Base-by-base conservation (phyloP, 2,797 vertebrate genomes). In the Argentina silus region DNA sequence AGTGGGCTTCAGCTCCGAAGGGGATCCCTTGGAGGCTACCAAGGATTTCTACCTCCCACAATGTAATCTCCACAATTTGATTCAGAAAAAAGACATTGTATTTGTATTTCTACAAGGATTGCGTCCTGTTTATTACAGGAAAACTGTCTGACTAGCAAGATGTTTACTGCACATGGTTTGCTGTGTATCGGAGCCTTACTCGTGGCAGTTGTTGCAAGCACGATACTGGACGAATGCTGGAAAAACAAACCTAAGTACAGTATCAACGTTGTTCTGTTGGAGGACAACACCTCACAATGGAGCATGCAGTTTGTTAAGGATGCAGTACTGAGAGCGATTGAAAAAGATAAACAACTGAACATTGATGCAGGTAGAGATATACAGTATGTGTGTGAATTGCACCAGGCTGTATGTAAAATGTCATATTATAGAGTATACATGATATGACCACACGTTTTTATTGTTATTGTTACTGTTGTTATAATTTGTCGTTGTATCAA, bases 181-280 rank as follows among this genome's bases (percentile, higher is more conserved):
- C 66, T 64, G 27, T 83, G 48, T 62, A 72, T 93, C 66, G 87
- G 85, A 45, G 68, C 79, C 65, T 36, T 86, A 68, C 59, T 81
- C 3, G 36, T 67, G 36, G 27, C 61, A 6, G 82, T 50, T 71
- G 67, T 67, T 0, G 71, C 47, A 27, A 85, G 85, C 68, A 51
- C 79, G n/a, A 80, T 87, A 48, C 79, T 94, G 62, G 82, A 89
- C 1, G 45, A 85, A 0, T 91, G 87, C 55, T 69, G 91, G 63
- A 6, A 0, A 0, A 59, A 51, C 0, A 78, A 82, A 0, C 75
- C 0, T 0, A 80, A 0, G 0, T 95, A 92, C 8, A 79, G 81
- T 45, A 93, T 99, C 78, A 97, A 95, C 1, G 94, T 98, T 9
- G 94, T 98, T 73, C 91, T 97, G 60, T 91, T 97, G 92, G 94